These are phyloP conservation scores for Morinoia aosen DNA, from an alignment of 2,888 invertebrate species.

Conservation along the genomic window DNA sequence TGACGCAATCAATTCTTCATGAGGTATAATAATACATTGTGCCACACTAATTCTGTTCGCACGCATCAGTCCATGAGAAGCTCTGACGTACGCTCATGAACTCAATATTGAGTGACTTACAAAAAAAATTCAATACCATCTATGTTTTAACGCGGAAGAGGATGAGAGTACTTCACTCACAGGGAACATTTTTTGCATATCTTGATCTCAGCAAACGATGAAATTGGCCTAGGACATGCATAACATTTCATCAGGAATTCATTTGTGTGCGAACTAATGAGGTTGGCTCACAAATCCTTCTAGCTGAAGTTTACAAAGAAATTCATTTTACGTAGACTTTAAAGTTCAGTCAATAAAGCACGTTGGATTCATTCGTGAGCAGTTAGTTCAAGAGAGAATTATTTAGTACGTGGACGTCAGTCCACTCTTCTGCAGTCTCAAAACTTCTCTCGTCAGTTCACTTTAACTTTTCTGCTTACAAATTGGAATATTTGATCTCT, in stretches of 20 bases:
- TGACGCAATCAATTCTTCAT: too few relatives aligned
- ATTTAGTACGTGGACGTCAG: too few relatives aligned
- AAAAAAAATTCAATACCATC: not conserved
- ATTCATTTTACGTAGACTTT: not conserved
- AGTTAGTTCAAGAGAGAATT: too few relatives aligned
- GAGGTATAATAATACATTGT: too few relatives aligned
- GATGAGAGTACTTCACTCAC: not conserved
- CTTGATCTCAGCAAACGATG: not conserved
- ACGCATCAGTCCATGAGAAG: too few relatives aligned
- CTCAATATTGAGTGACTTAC: not conserved
- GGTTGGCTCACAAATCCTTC: not conserved
- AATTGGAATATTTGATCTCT: too few relatives aligned
- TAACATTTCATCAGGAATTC: not conserved
- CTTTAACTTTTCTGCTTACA: too few relatives aligned
- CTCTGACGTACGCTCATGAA: too few relatives aligned
- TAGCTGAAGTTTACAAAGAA: not conserved
- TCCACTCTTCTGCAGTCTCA: too few relatives aligned
- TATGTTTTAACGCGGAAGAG: not conserved
- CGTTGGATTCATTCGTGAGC: too few relatives aligned
- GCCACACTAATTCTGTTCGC: too few relatives aligned
- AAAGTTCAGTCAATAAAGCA: not conserved
- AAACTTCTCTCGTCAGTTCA: too few relatives aligned
- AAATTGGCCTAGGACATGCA: not conserved
- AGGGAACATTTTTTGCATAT: not conserved
- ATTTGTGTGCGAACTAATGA: not conserved